Conservation (phyloP, 92 coral and sea anemone genomes). For the Epizoanthus fatuus region DNA sequence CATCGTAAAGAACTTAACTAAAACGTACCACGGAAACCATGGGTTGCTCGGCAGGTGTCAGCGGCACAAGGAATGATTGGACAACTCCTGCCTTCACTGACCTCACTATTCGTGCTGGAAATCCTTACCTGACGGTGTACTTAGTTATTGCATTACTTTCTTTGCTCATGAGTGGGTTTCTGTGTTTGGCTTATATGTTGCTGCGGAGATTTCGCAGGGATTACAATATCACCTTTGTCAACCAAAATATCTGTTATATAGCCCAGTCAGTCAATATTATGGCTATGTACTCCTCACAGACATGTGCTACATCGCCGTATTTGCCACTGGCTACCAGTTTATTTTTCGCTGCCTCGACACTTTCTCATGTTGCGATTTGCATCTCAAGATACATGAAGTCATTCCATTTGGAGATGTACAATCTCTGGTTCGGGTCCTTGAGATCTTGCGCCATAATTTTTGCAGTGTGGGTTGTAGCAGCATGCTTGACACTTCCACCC, state of each 20-base stretch:
- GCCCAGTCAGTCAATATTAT: constrained; percentile 33
- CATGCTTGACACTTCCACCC: neutral
- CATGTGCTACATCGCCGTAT: constrained; percentile 18
- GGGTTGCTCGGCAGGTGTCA: no score
- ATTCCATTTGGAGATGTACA: constrained; percentile 1
- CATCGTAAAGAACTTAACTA: no score
- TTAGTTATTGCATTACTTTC: constrained; percentile 6
- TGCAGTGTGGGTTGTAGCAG: constrained; percentile 4
- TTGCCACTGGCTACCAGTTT: constrained; percentile 1
- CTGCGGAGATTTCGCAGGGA: constrained; percentile 16
- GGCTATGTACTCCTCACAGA: neutral
- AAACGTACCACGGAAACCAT: no score
- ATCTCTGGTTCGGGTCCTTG: neutral
- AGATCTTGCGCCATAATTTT: constrained; percentile 8
- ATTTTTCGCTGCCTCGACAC: constrained; percentile 14
- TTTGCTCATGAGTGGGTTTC: neutral
- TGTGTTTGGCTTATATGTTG: neutral
- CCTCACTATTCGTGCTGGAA: neutral
- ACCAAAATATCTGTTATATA: constrained; percentile 9
- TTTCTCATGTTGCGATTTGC: neutral
- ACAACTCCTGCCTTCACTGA: no score
- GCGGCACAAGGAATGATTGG: no score
- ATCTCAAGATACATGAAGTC: constrained; percentile 36
- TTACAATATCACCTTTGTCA: constrained; percentile 10
- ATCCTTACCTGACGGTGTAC: constrained; percentile 6